Percentiles rank a stretch among this genome's conserved stretches.
Evolutionary conservation across 2,113 vertebrate species (phyloP).

Genomic region (Scomber scombrus): DNA sequence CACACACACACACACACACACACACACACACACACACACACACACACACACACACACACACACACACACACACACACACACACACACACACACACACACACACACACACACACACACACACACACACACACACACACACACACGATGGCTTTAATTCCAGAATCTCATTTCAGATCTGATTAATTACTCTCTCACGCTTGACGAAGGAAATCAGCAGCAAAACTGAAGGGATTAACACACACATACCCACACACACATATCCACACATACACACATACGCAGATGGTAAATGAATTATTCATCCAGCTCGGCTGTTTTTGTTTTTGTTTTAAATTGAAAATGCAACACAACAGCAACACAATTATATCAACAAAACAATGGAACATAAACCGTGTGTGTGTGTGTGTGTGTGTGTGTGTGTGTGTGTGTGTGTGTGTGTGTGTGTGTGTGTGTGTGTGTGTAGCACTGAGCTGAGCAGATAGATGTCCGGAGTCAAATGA

Average conservation of each 20-base stretch:
- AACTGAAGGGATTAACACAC: conserved; percentile 75
- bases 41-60: no score
- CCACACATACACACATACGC: conserved; percentile 18
- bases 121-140: conserved; percentile 35
- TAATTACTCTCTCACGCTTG: conserved; percentile 82
- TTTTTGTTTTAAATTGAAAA: conserved; percentile 63
- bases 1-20: conserved; percentile 20
- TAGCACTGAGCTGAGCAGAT: conserved; percentile 17
- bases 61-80: neutral
- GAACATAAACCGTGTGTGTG: conserved; percentile 15
- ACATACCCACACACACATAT: neutral
- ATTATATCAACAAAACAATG: conserved; percentile 43
- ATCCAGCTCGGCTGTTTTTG: conserved; percentile 47
- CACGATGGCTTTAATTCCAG: conserved; percentile 71
- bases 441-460: conserved; percentile 17
- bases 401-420: conserved; percentile 19
- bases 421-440: conserved; percentile 10
- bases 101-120: conserved; percentile 36
- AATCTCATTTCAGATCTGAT: conserved; percentile 82
- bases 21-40: conserved; percentile 33
- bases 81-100: conserved; percentile 15
- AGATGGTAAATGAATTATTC: conserved; percentile 66
- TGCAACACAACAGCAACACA: conserved; percentile 55
- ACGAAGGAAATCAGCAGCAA: conserved; percentile 78
- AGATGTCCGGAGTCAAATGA: conserved; percentile 30